phyloP scores from a whole-genome alignment of 2,113 vertebrate species.

The Bagarius yarrelli region DNA sequence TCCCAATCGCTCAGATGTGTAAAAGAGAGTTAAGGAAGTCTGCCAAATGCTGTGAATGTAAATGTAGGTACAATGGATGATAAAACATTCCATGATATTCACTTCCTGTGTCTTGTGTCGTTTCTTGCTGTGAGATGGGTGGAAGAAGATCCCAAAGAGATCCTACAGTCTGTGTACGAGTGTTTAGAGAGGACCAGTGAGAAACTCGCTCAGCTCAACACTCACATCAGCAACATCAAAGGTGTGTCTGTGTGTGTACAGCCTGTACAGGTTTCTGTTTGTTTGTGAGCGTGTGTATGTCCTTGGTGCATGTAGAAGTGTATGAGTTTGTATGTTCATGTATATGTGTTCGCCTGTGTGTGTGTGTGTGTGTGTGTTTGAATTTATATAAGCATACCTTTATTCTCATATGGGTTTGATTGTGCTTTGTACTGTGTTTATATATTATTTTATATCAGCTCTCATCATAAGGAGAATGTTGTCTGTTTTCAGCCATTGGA shows the following conservation, averaged over 20 bases:
- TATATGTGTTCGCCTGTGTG: not conserved
- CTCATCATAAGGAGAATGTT: not conserved
- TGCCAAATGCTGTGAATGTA: too few species aligned
- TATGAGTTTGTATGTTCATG: not conserved
- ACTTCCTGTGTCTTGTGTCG: not conserved
- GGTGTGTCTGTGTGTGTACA: constrained; percentile 42
- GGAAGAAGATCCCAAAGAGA: constrained; percentile 90
- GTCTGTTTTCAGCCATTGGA: constrained; percentile 79
- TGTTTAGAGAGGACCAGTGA: constrained; percentile 91
- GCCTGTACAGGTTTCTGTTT: not conserved
- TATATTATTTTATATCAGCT: not conserved
- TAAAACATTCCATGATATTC: not conserved
- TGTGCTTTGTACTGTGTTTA: not conserved
- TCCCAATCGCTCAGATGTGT: too few species aligned
- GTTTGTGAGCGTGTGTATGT: not conserved
- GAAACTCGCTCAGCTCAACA: constrained; percentile 81
- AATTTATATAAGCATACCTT: not conserved
- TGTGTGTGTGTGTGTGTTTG: not conserved
- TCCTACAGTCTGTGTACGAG: constrained; percentile 87
- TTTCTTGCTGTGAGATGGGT: constrained; percentile 81
- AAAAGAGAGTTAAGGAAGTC: too few species aligned
- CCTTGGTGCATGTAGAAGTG: too few species aligned
- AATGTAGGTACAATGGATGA: too few species aligned
- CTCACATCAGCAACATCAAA: constrained; percentile 86
- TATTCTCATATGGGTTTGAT: not conserved